Base-by-base conservation (phyloP, 2,888 invertebrate species). In the Pollenia labialis region DNA sequence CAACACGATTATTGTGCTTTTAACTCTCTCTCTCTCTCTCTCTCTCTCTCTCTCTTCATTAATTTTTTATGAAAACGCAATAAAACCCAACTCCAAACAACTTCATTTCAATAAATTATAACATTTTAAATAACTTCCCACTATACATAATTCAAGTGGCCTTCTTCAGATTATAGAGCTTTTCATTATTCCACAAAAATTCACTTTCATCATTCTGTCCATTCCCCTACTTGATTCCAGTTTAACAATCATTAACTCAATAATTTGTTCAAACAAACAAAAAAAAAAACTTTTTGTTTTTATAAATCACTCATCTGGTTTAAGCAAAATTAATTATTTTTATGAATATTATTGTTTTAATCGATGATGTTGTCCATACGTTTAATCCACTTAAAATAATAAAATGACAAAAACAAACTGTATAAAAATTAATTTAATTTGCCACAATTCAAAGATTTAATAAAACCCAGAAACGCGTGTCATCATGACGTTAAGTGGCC, bases 401-500 rank as follows among this genome's bases (percentile, higher is more conserved):
- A 76, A 32, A 11, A 58, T 50, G 50, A 42, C 18, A 16, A 60
- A 16, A 71, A 42, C 44, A 64, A 66, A 66, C 2, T 50, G n/a
- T 11, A 48, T 32, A 40, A 6, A 75, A 76, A 77, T 84, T 64
- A 81, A 87, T 87, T 77, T 84, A 80, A 80, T 66, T 81, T 71
- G 44, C 80, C 80, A 54, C 86, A 80, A 81, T 66, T 66, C 80
- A 52, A 72, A 66, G 83, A 87, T 84, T 83, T 66, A 72, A 84
- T 77, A 68, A 85, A 85, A 76, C 54, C 32, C 54, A 54, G 71
- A 74, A 64, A 12, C 52, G 62, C 18, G 80, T 68, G 83, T 60
- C 75, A 83, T 76, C 68, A 60, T 75, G 60, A 48, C n/a, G 56
- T 58, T 79, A 2, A 48, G 50, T n/a, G 16, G 46, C 48, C 64